Conservation (phyloP, 2,113 vertebrate species). For the Sylvietta virens region DNA sequence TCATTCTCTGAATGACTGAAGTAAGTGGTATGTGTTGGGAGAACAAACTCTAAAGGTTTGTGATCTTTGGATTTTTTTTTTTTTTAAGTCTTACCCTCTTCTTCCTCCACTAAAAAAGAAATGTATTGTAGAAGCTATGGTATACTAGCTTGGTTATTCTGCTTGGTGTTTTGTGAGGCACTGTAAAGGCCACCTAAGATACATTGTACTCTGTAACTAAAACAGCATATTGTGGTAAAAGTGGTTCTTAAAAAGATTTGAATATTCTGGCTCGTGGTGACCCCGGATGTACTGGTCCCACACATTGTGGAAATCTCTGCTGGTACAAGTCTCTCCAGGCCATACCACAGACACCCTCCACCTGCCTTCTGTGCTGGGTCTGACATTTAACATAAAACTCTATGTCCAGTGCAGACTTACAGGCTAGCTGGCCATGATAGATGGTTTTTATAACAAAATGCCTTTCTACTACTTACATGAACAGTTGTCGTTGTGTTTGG, state of each 20-base stretch:
- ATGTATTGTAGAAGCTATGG: neutral
- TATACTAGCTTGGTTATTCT: neutral
- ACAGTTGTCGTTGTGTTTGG: slow-evolving; percentile 71
- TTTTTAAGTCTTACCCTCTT: neutral
- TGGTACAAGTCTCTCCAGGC: neutral
- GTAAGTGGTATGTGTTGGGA: neutral
- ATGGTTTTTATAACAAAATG: slow-evolving; percentile 56
- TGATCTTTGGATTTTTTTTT: neutral
- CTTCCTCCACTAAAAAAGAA: neutral
- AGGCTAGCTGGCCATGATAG: neutral
- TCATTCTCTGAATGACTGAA: slow-evolving; percentile 13
- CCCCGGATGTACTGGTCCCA: neutral
- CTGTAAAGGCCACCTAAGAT: neutral
- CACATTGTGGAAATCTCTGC: neutral
- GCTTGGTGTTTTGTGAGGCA: neutral
- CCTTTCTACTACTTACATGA: slow-evolving; percentile 63
- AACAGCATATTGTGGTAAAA: neutral
- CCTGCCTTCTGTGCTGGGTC: neutral
- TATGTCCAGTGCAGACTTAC: neutral
- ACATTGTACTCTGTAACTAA: neutral
- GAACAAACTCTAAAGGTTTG: neutral
- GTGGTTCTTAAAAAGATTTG: neutral
- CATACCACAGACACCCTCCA: neutral
- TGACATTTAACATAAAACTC: neutral
- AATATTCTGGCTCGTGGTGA: neutral